These are phyloP conservation scores for Regulus satrapa DNA, from an alignment of 2,113 vertebrate species.

Conservation along the genomic window DNA sequence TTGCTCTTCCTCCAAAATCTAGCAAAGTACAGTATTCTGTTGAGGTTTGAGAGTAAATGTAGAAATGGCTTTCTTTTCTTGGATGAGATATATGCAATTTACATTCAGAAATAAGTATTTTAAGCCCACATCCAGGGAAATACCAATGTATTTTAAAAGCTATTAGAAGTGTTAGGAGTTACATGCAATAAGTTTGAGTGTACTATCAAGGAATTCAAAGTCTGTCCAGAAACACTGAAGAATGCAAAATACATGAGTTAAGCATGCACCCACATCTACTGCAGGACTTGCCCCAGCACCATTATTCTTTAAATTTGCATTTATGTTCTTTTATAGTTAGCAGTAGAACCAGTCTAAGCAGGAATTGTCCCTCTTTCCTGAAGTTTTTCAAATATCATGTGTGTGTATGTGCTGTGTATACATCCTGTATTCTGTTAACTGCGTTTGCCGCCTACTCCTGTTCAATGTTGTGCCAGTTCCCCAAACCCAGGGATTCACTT, in stretches of 20 bases:
- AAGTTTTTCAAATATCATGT: background rate
- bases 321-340: background rate
- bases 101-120: background rate
- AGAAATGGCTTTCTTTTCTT: background rate
- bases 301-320: background rate
- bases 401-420: background rate
- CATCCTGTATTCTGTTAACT: background rate
- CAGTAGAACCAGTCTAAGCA: background rate
- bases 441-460: background rate
- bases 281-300: background rate
- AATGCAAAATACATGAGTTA: background rate
- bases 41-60: background rate
- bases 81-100: background rate
- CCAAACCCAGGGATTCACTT: background rate
- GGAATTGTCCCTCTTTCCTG: background rate
- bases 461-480: fast-evolving
- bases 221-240: background rate
- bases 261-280: background rate
- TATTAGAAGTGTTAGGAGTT: background rate
- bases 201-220: background rate
- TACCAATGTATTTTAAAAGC: background rate
- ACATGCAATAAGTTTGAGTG: background rate
- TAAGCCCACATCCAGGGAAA: background rate
- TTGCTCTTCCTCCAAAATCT: background rate
- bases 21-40: background rate